phyloP scores from a whole-genome alignment of 1,140 invertebrate genomes.

The Coenobita brevimanus region DNA sequence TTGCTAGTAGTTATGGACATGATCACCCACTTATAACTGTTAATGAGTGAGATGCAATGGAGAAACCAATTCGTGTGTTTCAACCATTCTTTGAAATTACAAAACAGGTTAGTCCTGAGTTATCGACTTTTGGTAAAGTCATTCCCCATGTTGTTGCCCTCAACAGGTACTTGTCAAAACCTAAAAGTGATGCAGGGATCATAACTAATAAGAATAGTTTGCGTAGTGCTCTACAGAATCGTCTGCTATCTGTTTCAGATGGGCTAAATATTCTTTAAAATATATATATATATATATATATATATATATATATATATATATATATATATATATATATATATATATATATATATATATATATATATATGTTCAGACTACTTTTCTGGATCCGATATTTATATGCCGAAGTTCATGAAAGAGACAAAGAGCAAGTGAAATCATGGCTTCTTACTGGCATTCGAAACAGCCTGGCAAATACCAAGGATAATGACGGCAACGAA shows the following conservation, averaged over 20 bases:
- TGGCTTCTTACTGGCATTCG: conserved; percentile 11
- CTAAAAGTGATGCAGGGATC: conserved; percentile 7
- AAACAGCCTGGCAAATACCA: neutral
- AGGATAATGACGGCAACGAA: too few species aligned
- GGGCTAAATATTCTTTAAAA: neutral
- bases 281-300: too few species aligned
- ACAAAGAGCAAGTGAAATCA: conserved; percentile 28
- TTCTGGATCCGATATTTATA: too few species aligned
- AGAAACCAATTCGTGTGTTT: too few species aligned
- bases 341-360: too few species aligned
- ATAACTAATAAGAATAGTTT: conserved; percentile 10
- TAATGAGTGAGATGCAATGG: too few species aligned
- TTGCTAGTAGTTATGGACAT: neutral
- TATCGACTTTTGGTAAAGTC: conserved; percentile 12
- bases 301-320: too few species aligned
- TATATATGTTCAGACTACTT: too few species aligned
- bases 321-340: too few species aligned
- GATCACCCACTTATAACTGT: neutral
- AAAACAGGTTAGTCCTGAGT: neutral
- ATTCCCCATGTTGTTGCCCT: conserved; percentile 21
- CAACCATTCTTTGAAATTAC: neutral
- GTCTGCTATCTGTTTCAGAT: too few species aligned
- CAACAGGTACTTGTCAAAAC: conserved; percentile 8
- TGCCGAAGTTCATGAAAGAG: too few species aligned
- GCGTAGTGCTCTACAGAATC: conserved; percentile 20